phyloP scores from a whole-genome alignment of 2,797 vertebrate species.

The Luscinia luscinia region DNA sequence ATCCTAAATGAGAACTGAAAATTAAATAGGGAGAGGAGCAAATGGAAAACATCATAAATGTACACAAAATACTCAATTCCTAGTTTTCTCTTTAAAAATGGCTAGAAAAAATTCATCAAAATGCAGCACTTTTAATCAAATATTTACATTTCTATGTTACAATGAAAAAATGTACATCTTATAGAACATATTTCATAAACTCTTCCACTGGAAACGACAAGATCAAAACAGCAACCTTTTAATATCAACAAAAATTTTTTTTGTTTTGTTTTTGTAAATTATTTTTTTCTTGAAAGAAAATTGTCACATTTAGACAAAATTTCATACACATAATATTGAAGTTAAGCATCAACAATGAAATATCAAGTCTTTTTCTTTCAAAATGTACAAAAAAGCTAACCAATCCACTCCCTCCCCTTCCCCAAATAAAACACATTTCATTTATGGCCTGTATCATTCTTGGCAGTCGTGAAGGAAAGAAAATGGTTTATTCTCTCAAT shows the following conservation, averaged over 20 bases:
- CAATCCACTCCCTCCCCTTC: slow-evolving; percentile 60
- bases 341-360: slow-evolving; percentile 80
- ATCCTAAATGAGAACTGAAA: slow-evolving; percentile 84
- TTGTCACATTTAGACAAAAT: slow-evolving; percentile 74
- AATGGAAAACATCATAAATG: slow-evolving; percentile 84
- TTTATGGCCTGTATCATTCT: slow-evolving; percentile 79
- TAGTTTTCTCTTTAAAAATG: slow-evolving; percentile 94
- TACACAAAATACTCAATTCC: slow-evolving; percentile 96
- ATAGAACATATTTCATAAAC: slow-evolving; percentile 90
- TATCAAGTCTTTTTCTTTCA: slow-evolving; percentile 66
- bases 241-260: slow-evolving; percentile 73
- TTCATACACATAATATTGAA: slow-evolving; percentile 77
- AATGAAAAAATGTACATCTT: slow-evolving; percentile 92
- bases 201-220: slow-evolving; percentile 82
- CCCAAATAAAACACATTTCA: slow-evolving; percentile 76
- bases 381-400: slow-evolving; percentile 77
- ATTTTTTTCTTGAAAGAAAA: slow-evolving; percentile 73
- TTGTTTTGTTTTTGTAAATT: slow-evolving; percentile 55
- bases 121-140: slow-evolving; percentile 88
- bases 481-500: slow-evolving; percentile 80
- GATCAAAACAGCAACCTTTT: slow-evolving; percentile 81
- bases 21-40: slow-evolving; percentile 82
- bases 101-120: slow-evolving; percentile 96
- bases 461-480: slow-evolving; percentile 80
- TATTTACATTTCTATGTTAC: slow-evolving; percentile 98